Conservation (phyloP, 2,888 invertebrate species). For the Malthinus flaveolus region DNA sequence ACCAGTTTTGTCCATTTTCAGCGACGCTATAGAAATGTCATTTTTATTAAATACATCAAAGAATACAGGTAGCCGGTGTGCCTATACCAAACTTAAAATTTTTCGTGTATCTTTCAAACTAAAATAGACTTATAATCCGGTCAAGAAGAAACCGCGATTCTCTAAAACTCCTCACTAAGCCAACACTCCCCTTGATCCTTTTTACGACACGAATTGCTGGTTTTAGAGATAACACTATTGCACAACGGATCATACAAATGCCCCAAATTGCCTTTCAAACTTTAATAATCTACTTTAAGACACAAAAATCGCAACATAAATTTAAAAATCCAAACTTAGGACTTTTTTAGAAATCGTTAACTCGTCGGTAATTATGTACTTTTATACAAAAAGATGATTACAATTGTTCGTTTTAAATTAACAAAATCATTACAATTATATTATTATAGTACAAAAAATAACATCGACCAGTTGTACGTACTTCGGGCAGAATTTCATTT, state of each 20-base stretch:
- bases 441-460: not conserved
- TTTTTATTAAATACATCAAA: not conserved
- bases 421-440: too few relatives aligned
- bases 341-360: not conserved
- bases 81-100: not conserved
- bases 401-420: too few relatives aligned
- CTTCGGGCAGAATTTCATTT: slow-evolving; percentile 6
- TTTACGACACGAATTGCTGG: slow-evolving; percentile 37
- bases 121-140: slow-evolving; percentile 23
- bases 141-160: slow-evolving; percentile 28
- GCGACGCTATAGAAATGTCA: slow-evolving; percentile 8
- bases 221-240: slow-evolving; percentile 37
- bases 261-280: slow-evolving; percentile 33
- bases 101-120: slow-evolving; percentile 10
- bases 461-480: not conserved
- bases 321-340: not conserved
- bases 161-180: slow-evolving; percentile 35
- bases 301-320: slow-evolving; percentile 4
- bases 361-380: not conserved
- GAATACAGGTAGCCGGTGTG: not conserved
- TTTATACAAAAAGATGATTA: not conserved
- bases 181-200: slow-evolving; percentile 32
- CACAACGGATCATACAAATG: slow-evolving; percentile 34
- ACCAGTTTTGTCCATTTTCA: slow-evolving; percentile 11
- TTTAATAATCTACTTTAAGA: slow-evolving; percentile 25